Evolutionary conservation across 2,797 vertebrate genomes (phyloP), one percentile per base, ranked within the genome.

Genomic region (Sitta carolinensis): DNA sequence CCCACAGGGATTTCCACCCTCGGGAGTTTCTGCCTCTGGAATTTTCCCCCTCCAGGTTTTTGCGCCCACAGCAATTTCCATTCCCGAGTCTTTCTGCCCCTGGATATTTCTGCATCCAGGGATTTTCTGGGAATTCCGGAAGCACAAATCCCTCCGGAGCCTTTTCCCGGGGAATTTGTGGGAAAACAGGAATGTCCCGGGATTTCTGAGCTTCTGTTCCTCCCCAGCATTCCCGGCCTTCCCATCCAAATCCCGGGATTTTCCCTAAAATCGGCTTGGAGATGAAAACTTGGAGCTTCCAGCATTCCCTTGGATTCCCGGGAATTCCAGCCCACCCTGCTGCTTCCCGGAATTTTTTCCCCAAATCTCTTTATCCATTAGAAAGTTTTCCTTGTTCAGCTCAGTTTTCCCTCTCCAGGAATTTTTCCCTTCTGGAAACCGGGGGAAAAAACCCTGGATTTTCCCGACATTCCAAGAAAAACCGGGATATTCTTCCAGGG

Each of bases 401-500:
- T 11, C 25, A 67, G 27, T 13, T 17, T 51, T 67, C 48, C 48
- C 29, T 38, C 38, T 42, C 29, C 70, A 54, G 36, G 58, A 61
- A 11, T 40, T 36, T 36, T 36, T 45, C 69, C 12, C 2, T 16
- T 45, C 45, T 2, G 13, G 36, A 43, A 36, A 5, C 10, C 22
- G 14, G 27, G 1, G 2, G 6, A 47, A 45, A 54, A 11, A 22
- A 51, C 4, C 2, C 25, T 51, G 55, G 6, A 13, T 52, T 79
- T 86, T 70, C 63, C 54, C 13, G 52, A 7, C 7, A 48, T 6
- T 5, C 52, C 52, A 13, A 22, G 8, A 38, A 83, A 48, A 32
- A 2, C 2, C 3, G 5, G 32, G 34, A 13, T 51, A 7, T n/a
- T 42, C 10, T 80, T 11, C 45, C 0, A 36, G 0, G 29, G 0